A percentile compares a stretch with the other conserved stretches of the same genome.
Conservation (phyloP, 1,140 invertebrate genomes). For the Magallana gigas region DNA sequence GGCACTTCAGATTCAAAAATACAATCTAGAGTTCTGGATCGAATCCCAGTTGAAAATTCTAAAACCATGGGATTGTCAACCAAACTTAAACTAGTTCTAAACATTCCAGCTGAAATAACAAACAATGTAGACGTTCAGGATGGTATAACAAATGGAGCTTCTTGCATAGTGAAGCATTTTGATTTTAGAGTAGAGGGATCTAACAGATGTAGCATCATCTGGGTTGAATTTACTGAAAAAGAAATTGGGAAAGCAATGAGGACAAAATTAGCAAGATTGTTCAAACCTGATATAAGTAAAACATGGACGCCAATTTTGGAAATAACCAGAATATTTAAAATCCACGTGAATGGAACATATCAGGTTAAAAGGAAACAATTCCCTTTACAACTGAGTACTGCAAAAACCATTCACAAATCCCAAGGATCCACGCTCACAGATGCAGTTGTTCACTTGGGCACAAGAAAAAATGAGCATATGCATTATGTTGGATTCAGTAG, state of each 20-base stretch:
- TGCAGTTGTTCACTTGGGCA: constrained; percentile 41
- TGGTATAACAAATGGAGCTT: constrained; percentile 59
- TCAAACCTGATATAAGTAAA: constrained; percentile 25
- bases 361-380: constrained; percentile 34
- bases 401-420: constrained; percentile 49
- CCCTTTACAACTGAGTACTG: constrained; percentile 26
- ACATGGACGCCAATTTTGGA: constrained; percentile 59
- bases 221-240: constrained; percentile 53
- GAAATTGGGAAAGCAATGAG: constrained; percentile 41
- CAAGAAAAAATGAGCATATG: constrained; percentile 46
- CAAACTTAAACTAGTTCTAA: no score
- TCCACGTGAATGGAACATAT: neutral
- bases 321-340: constrained; percentile 36
- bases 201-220: constrained; percentile 47
- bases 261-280: constrained; percentile 54
- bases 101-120: neutral
- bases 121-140: constrained; percentile 53
- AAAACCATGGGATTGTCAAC: neutral
- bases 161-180: constrained; percentile 42
- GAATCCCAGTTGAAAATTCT: neutral
- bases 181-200: constrained; percentile 43
- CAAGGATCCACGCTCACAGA: constrained; percentile 42
- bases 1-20: neutral
- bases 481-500: constrained; percentile 53
- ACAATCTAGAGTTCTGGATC: neutral